Evolutionary conservation across 1,140 invertebrate species (phyloP).

Genomic region (Drosophila elegans): DNA sequence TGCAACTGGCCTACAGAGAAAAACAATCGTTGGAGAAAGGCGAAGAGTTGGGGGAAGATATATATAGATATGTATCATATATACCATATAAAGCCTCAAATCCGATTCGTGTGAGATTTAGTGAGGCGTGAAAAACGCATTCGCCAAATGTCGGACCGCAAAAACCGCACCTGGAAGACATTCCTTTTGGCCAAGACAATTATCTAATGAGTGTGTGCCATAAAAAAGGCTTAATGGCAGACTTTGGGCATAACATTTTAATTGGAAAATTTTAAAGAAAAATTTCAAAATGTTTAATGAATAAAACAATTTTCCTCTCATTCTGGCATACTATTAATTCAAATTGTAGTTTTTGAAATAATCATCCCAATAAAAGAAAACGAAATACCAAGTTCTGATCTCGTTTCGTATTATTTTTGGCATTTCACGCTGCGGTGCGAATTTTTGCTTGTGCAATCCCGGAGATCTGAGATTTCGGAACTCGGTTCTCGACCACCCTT

Average conservation of each 20-base stretch:
- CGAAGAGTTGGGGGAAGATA: conserved; percentile 7
- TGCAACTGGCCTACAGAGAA: conserved; percentile 2
- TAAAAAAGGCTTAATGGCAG: conserved; percentile 23
- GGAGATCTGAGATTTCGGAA: conserved; percentile 1
- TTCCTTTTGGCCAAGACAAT: conserved; percentile 50
- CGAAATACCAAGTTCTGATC: background rate
- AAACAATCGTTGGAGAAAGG: background rate
- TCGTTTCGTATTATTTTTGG: conserved; percentile 10
- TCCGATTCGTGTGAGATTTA: conserved; percentile 14
- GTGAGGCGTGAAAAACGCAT: conserved; percentile 57
- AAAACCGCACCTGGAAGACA: conserved; percentile 13
- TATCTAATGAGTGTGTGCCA: conserved; percentile 22
- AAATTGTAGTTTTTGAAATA: background rate
- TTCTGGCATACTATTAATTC: too few relatives aligned
- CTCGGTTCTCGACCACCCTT: conserved; percentile 9
- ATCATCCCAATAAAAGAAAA: conserved; percentile 12
- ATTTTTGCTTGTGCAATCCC: conserved; percentile 26
- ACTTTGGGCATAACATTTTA: conserved; percentile 14
- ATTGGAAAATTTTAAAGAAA: background rate
- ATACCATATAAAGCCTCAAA: conserved; percentile 39
- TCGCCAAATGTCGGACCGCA: conserved; percentile 26
- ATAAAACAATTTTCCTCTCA: too few relatives aligned
- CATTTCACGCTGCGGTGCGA: conserved; percentile 40
- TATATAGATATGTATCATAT: background rate
- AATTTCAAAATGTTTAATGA: too few relatives aligned